phyloP scores from a whole-genome alignment of 92 coral and sea anemone species.

The Pocillopora grandis region DNA sequence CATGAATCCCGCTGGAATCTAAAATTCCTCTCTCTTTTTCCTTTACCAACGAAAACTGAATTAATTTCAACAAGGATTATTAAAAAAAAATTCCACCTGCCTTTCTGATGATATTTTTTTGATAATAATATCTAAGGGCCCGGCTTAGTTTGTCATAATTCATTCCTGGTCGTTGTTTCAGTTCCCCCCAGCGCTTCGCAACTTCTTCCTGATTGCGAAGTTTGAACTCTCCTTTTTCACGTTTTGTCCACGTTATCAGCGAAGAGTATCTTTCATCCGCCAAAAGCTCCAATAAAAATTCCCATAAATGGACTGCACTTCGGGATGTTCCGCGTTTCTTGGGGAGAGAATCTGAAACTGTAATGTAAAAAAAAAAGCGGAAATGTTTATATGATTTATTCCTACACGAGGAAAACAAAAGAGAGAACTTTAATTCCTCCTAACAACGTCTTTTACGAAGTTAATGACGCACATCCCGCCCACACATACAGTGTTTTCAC shows the following conservation, averaged over 20 bases:
- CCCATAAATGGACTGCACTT: constrained; percentile 92
- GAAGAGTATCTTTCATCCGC: constrained; percentile 82
- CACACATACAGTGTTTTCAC: neutral
- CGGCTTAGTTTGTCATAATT: constrained; percentile 90
- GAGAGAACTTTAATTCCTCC: neutral
- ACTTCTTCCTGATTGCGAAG: constrained; percentile 91
- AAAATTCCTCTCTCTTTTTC: too few relatives aligned
- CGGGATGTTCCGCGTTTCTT: constrained; percentile 37
- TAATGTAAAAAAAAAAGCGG: neutral
- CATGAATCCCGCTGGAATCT: too few relatives aligned
- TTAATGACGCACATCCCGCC: constrained; percentile 2
- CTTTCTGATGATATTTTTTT: constrained; percentile 86
- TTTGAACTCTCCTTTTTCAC: constrained; percentile 78
- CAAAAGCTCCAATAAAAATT: constrained; percentile 85
- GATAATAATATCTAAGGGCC: constrained; percentile 92
- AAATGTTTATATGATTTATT: too few relatives aligned
- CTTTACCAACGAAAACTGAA: too few relatives aligned
- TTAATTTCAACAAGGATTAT: too few relatives aligned
- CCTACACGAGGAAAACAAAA: too few relatives aligned
- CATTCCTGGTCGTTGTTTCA: constrained; percentile 93
- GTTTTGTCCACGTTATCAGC: constrained; percentile 84
- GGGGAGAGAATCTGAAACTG: constrained; percentile 18
- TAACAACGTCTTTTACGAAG: neutral
- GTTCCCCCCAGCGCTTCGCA: constrained; percentile 93
- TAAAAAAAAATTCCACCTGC: constrained; percentile 36